These are phyloP conservation scores for Melospiza melodia DNA, from an alignment of 2,113 vertebrate genomes.

Conservation along the genomic window DNA sequence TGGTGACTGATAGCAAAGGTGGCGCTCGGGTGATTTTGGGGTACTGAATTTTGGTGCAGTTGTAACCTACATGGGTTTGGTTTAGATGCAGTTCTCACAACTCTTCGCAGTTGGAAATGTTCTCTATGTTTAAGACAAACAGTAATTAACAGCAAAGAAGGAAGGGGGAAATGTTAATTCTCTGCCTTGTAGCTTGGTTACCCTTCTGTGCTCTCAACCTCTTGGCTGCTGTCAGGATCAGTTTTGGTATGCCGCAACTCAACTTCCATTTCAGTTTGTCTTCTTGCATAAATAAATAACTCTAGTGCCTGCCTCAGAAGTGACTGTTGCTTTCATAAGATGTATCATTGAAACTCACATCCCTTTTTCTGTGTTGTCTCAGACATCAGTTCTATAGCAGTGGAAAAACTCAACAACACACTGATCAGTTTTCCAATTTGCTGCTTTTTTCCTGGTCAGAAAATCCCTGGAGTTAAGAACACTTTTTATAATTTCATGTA, in stretches of 20 bases:
- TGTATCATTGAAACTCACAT: background rate
- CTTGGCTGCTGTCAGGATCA: background rate
- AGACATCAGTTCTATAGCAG: background rate
- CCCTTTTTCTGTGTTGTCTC: background rate
- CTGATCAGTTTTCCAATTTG: background rate
- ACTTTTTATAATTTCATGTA: background rate
- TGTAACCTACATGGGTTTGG: background rate
- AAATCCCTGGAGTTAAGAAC: background rate
- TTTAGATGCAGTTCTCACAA: background rate
- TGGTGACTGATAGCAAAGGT: background rate
- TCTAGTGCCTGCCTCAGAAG: background rate
- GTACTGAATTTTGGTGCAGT: background rate
- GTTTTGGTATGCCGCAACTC: background rate
- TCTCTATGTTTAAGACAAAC: background rate
- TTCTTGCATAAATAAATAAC: background rate
- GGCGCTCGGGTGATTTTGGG: background rate
- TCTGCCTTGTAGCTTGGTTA: background rate
- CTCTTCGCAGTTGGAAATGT: background rate
- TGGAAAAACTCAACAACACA: background rate
- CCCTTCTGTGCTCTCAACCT: background rate
- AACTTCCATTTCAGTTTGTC: background rate
- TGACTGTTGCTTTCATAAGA: background rate
- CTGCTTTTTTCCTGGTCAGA: background rate
- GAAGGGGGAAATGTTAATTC: background rate
- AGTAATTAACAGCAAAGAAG: background rate